Evolutionary conservation across 2,113 vertebrate genomes (phyloP).

Genomic region (Oreochromis niloticus): DNA sequence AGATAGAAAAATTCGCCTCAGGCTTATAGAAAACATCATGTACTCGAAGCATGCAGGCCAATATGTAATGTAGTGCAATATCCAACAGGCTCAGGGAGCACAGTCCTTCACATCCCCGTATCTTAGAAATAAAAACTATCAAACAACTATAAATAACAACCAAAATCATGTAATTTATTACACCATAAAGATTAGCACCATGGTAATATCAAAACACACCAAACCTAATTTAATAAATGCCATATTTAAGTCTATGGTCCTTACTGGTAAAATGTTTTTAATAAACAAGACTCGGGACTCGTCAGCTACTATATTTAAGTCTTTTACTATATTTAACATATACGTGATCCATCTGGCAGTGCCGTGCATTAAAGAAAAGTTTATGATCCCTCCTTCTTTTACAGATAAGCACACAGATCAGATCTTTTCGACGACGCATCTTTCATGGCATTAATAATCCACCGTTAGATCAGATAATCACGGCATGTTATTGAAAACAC

Average conservation of each 20-base stretch:
- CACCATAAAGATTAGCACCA: background rate
- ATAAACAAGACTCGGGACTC: background rate
- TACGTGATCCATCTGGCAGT: background rate
- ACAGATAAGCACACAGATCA: background rate
- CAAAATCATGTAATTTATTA: background rate
- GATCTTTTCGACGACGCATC: background rate
- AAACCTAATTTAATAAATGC: background rate
- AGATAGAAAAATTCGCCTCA: background rate
- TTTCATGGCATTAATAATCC: background rate
- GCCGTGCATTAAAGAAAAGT: background rate
- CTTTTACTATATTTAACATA: background rate
- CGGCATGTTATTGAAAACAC: background rate
- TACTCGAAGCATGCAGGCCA: background rate
- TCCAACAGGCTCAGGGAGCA: background rate
- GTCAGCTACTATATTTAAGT: background rate
- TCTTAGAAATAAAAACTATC: background rate
- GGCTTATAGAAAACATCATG: conserved; percentile 39
- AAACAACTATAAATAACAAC: background rate
- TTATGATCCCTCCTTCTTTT: background rate
- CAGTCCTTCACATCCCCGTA: background rate
- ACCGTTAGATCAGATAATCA: background rate
- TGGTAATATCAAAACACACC: background rate
- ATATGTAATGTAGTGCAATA: background rate
- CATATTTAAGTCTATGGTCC: background rate
- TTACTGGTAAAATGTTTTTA: background rate